phyloP scores from a whole-genome alignment of 2,888 invertebrate species.

The Perizoma affinitatum region DNA sequence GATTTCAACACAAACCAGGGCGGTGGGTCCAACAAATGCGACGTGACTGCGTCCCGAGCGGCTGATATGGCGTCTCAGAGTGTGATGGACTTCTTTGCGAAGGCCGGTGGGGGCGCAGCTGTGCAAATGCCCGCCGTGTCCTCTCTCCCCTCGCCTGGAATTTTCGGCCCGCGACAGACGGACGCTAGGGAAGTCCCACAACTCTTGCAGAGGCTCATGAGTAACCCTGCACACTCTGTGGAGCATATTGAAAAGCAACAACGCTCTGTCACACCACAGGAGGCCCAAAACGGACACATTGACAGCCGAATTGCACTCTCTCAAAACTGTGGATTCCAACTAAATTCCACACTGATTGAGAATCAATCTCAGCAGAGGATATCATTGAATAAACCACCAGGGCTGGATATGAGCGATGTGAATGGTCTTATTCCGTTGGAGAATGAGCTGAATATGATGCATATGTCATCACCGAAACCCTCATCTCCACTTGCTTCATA shows the following conservation, averaged over 20 bases:
- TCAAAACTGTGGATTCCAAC: constrained; percentile 65
- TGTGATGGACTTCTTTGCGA: constrained; percentile 94
- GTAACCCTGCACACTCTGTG: constrained; percentile 91
- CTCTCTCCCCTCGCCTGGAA: constrained; percentile 75
- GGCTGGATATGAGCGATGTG: constrained; percentile 59
- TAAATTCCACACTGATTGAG: constrained; percentile 75
- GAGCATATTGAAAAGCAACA: constrained; percentile 96
- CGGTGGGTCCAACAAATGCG: constrained; percentile 61
- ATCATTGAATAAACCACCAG: constrained; percentile 51
- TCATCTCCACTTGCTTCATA: constrained; percentile 84
- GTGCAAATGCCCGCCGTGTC: constrained; percentile 82
- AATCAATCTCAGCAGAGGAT: constrained; percentile 69
- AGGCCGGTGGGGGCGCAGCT: constrained; percentile 85
- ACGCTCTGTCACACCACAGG: constrained; percentile 89
- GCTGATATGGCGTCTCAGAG: constrained; percentile 91
- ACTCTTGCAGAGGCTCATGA: constrained; percentile 90
- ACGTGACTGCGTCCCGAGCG: constrained; percentile 78
- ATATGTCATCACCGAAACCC: constrained; percentile 81
- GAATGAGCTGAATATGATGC: constrained; percentile 80
- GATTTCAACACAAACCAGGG: constrained; percentile 89
- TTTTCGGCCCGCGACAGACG: constrained; percentile 75
- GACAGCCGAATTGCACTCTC: constrained; percentile 66
- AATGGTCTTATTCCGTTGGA: constrained; percentile 77
- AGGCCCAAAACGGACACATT: constrained; percentile 70
- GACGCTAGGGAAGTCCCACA: constrained; percentile 85